Base-by-base conservation (phyloP, 2,113 vertebrate genomes). In the Numenius arquata region DNA sequence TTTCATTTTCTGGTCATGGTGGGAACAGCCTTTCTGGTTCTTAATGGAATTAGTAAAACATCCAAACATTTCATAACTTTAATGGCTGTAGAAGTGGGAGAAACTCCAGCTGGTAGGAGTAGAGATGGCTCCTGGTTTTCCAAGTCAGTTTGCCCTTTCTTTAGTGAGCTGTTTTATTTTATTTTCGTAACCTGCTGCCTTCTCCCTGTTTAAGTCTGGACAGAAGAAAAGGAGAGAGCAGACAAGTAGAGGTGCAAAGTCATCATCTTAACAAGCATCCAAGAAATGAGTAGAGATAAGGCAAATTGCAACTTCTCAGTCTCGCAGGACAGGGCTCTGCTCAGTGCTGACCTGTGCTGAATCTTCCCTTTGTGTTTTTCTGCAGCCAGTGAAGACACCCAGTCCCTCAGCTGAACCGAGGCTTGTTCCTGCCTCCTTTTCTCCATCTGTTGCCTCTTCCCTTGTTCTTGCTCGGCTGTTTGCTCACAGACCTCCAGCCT, bases 1-100 rank as follows among this genome's bases (percentile, higher is more conserved):
- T 79, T 96, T 92, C 84, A 85, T 95, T 97, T 96, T 96, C 94
- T 96, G 94, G 95, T 93, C 80, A 73, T 95, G 92, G 94, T 96
- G 94, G 86, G 89, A 97, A 93, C 88, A 70, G 94, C 48, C 92
- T 96, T 96, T 97, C 96, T 97, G 94, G 86, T 96, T 97, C 92
- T 96, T 96, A 95, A 89, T 93, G 86, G 94, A 95, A 95, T 96
- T 96, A 96, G 94, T 89, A 73, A 96, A 92, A 95, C 77, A 92
- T 93, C 90, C 92, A 96, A 96, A 96, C 94, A 96, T 96, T 96
- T 96, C 84, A 85, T 75, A 85, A 95, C 80, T 90, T 91, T 82
- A 96, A 92, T 95, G 89, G 90, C 67, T 97, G 70, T 96, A 92
- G 92, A 92, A 92, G 70, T 82, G 77, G 84, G 96, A 96, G 89